These are phyloP conservation scores for Aradophagus sp. DNA, from an alignment of 1,140 invertebrate genomes.

Conservation along the genomic window DNA sequence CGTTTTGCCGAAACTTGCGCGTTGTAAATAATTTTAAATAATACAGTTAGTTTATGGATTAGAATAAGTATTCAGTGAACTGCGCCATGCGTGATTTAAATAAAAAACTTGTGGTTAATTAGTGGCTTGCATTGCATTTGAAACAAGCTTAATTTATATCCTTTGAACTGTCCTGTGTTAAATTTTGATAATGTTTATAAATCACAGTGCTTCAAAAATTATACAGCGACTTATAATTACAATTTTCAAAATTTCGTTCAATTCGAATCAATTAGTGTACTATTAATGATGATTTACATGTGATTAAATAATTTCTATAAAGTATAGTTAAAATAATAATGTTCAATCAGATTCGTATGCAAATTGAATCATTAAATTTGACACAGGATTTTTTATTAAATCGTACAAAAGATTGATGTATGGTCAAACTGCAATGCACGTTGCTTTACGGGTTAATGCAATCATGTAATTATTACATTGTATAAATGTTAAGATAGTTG, in stretches of 20 bases:
- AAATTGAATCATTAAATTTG: too few relatives aligned
- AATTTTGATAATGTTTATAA: too few relatives aligned
- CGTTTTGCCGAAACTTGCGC: conserved; percentile 37
- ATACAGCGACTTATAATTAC: too few relatives aligned
- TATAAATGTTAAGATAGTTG: conserved; percentile 46
- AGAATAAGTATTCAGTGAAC: conserved; percentile 36
- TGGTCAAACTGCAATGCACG: conserved; percentile 19
- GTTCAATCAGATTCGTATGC: too few relatives aligned
- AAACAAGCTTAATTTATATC: conserved; percentile 15
- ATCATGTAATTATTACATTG: conserved; percentile 54
- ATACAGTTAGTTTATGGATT: conserved; percentile 25
- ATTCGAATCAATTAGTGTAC: too few relatives aligned
- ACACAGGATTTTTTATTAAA: too few relatives aligned
- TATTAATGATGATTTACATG: too few relatives aligned
- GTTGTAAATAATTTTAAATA: conserved; percentile 54
- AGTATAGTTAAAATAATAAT: too few relatives aligned
- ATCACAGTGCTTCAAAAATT: too few relatives aligned
- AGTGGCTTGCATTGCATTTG: conserved; percentile 21
- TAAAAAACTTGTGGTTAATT: conserved; percentile 38
- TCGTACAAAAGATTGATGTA: conserved; percentile 23
- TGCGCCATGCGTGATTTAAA: conserved; percentile 53
- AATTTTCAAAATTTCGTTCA: too few relatives aligned
- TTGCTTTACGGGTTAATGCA: conserved; percentile 50
- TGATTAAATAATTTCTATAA: too few relatives aligned
- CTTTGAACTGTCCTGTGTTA: conserved; percentile 8